Evolutionary conservation across 2,888 invertebrate species (phyloP).

Genomic region (Subacronicta megacephala): DNA sequence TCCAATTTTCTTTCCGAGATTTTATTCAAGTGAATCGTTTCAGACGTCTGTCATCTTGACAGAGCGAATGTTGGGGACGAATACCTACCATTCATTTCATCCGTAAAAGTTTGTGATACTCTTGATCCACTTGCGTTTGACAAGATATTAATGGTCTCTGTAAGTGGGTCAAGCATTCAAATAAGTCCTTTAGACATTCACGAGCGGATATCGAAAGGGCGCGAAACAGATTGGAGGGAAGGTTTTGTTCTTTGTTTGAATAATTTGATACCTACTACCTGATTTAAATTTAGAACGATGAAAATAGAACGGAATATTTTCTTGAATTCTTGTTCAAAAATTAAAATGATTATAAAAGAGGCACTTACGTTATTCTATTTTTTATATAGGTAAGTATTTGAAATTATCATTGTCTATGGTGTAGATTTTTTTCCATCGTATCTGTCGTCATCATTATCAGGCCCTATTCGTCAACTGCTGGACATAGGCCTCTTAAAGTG

Average conservation of each 20-base stretch:
- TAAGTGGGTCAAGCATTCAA: constrained; percentile 50
- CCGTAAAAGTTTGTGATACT: constrained; percentile 27
- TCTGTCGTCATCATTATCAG: too few relatives aligned
- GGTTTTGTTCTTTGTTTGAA: constrained; percentile 10
- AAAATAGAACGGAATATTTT: too few relatives aligned
- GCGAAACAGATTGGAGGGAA: constrained; percentile 8
- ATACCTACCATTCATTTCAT: constrained; percentile 2
- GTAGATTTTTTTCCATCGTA: too few relatives aligned
- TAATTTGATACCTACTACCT: too few relatives aligned
- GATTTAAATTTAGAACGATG: neutral
- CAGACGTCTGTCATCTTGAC: neutral
- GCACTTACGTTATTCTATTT: too few relatives aligned
- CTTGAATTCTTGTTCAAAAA: too few relatives aligned
- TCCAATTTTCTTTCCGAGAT: constrained; percentile 4
- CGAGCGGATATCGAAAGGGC: constrained; percentile 16
- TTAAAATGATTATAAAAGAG: too few relatives aligned
- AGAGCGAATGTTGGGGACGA: constrained; percentile 15
- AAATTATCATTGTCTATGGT: too few relatives aligned
- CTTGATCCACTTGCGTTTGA: constrained; percentile 42
- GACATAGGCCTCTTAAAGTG: too few relatives aligned
- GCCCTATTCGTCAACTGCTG: too few relatives aligned
- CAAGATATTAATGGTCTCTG: constrained; percentile 50
- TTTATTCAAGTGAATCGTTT: constrained; percentile 9
- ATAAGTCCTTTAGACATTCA: constrained; percentile 13
- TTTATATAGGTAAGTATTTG: too few relatives aligned